Evolutionary conservation across 2,113 vertebrate species (phyloP).

Genomic region (Chaetura pelagica): DNA sequence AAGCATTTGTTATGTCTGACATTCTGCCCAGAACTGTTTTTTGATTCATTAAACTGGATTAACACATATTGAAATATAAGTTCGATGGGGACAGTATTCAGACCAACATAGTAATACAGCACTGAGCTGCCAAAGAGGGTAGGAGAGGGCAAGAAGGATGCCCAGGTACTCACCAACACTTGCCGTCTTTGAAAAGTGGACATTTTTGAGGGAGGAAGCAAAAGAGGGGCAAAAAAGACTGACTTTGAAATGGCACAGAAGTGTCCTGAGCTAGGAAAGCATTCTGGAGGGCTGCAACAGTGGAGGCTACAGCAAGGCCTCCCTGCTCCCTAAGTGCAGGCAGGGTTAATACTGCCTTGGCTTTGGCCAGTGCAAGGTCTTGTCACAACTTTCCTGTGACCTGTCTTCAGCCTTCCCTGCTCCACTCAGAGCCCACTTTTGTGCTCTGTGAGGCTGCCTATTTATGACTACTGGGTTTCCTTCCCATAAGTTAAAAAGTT

Average conservation of each 20-base stretch:
- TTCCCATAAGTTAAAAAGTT: not conserved
- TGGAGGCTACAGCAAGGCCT: not conserved
- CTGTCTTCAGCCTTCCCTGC: not conserved
- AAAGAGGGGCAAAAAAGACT: rapidly evolving
- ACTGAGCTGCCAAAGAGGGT: not conserved
- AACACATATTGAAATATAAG: not conserved
- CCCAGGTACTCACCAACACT: not conserved
- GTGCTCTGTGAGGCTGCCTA: not conserved
- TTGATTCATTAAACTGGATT: not conserved
- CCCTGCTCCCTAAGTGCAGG: not conserved
- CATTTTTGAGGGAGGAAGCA: not conserved
- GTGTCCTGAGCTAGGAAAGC: not conserved
- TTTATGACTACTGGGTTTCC: not conserved
- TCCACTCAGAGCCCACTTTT: not conserved
- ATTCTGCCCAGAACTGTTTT: not conserved
- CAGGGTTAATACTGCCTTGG: not conserved
- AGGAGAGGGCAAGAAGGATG: not conserved
- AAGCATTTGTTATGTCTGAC: not conserved
- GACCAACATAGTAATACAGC: not conserved
- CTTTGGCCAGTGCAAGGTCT: not conserved
- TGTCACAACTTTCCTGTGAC: not conserved
- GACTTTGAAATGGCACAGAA: not conserved
- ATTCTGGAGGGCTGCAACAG: not conserved
- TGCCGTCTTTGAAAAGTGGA: not conserved
- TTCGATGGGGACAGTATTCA: not conserved